These are phyloP conservation scores for Zalophus californianus DNA, from an alignment of 2,797 vertebrate species.

Conservation along the genomic window DNA sequence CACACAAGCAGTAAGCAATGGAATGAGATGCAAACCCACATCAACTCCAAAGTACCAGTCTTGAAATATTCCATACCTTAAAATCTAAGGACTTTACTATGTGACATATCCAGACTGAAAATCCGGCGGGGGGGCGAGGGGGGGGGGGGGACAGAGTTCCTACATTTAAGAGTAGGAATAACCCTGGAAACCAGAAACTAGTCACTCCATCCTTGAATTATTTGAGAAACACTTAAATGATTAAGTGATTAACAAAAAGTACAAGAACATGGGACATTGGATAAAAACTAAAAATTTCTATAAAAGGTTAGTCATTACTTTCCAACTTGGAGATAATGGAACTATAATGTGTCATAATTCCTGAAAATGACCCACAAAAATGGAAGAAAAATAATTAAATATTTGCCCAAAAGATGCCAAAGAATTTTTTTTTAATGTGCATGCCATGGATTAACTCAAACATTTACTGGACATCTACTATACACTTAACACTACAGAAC, in stretches of 20 bases:
- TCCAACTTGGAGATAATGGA: not conserved
- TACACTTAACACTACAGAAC: not conserved
- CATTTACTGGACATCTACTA: not conserved
- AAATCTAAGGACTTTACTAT: not conserved
- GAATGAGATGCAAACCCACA: not conserved
- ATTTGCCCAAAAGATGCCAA: not conserved
- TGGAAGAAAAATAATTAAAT: slow-evolving; percentile 17
- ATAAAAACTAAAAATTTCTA: slow-evolving; percentile 38
- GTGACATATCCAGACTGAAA: too few relatives aligned
- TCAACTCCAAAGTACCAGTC: not conserved
- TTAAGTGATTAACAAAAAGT: not conserved
- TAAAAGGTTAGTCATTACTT: not conserved
- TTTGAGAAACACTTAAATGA: not conserved
- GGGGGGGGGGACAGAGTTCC: not conserved
- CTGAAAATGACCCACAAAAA: not conserved
- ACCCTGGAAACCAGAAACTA: slow-evolving; percentile 8
- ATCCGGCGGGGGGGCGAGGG: too few relatives aligned
- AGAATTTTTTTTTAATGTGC: not conserved
- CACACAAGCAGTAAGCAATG: not conserved
- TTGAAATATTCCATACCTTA: not conserved
- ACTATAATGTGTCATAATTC: not conserved
- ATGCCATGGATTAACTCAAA: not conserved
- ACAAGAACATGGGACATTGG: not conserved
- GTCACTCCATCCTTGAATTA: slow-evolving; percentile 22
- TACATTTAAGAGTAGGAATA: not conserved